A percentile compares a stretch with the other conserved stretches of the same genome.
Evolutionary conservation across 2,113 vertebrate genomes (phyloP).

Genomic region (Rhea pennata): DNA sequence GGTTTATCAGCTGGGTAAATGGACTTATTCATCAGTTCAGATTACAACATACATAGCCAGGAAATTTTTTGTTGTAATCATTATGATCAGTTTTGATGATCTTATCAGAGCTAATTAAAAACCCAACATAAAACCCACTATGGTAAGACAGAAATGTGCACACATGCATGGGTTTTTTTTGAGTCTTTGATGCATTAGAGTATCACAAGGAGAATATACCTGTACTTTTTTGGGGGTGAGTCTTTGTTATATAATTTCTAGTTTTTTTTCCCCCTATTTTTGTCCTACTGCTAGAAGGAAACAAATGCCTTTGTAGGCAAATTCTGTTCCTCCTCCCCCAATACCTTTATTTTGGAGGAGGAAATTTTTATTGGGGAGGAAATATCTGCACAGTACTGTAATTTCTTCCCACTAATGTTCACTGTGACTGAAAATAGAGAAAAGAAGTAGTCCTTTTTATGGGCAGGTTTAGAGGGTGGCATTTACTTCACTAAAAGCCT

Average conservation of each 20-base stretch:
- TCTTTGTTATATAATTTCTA: neutral
- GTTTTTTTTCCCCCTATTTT: neutral
- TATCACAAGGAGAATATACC: neutral
- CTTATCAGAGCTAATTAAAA: neutral
- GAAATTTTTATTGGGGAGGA: no score
- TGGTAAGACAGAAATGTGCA: neutral
- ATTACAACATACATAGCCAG: neutral
- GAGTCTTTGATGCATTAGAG: neutral
- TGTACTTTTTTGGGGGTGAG: neutral
- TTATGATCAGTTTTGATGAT: neutral
- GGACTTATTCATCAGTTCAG: neutral
- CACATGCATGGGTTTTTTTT: neutral
- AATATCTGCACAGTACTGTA: conserved; percentile 42
- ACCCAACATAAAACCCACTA: neutral
- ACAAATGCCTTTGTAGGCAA: conserved; percentile 44
- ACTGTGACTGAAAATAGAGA: neutral
- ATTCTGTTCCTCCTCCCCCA: conserved; percentile 38
- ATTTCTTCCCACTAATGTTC: conserved; percentile 55
- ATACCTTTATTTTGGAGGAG: conserved; percentile 46
- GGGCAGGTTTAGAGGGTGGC: conserved; percentile 15
- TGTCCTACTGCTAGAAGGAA: conserved; percentile 8
- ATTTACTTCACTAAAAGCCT: conserved; percentile 12
- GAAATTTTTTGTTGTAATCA: neutral
- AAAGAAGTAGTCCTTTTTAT: neutral
- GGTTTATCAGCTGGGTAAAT: neutral